These are phyloP conservation scores for Andrena hattorfiana DNA, from an alignment of 2,888 invertebrate species.

Conservation along the genomic window DNA sequence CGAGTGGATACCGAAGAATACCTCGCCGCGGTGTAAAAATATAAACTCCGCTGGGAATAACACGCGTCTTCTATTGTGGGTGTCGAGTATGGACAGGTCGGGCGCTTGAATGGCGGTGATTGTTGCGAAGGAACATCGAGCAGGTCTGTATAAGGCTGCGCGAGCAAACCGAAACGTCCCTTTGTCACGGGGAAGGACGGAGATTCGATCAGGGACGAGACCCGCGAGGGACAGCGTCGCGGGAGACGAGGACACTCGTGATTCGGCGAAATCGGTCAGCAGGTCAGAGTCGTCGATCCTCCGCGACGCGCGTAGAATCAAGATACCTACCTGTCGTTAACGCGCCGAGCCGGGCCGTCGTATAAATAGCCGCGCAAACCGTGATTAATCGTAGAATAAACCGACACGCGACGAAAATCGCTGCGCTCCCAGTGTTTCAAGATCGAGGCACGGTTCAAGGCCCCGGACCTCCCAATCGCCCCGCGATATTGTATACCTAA, in stretches of 20 bases:
- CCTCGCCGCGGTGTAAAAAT: background rate
- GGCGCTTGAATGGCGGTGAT: background rate
- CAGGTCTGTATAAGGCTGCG: background rate
- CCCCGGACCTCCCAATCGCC: background rate
- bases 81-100: background rate
- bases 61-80: background rate
- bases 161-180: background rate
- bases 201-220: conserved; percentile 56
- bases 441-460: background rate
- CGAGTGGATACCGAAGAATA: background rate
- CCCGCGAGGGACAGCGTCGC: conserved; percentile 44
- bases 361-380: background rate
- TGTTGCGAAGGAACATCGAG: background rate
- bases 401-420: background rate
- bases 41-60: background rate
- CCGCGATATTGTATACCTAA: background rate
- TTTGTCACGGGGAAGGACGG: conserved; percentile 35
- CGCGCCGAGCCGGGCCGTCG: background rate
- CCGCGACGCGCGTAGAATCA: conserved; percentile 1
- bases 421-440: background rate
- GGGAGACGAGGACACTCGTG: conserved; percentile 63
- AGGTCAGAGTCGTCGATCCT: conserved; percentile 67
- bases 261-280: conserved; percentile 77
- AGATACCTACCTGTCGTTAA: conserved; percentile 17
- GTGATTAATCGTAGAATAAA: too few species aligned